Base-by-base conservation (phyloP, 2,113 vertebrate genomes). In the Halichoeres trimaculatus region DNA sequence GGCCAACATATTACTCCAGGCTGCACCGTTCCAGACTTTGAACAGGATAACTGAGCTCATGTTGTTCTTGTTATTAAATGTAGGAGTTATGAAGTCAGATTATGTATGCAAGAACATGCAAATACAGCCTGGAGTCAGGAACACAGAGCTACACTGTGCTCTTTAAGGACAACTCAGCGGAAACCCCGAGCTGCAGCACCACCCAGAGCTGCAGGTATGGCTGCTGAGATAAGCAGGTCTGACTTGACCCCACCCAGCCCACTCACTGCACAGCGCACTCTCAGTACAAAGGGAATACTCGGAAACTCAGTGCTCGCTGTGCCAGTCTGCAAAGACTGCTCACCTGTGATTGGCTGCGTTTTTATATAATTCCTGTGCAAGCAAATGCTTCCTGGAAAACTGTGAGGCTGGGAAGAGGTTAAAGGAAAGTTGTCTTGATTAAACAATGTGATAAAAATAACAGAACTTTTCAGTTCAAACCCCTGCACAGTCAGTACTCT, bases 221-320 rank as follows among this genome's bases (percentile, higher is more conserved):
- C 50, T 23, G 1, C 56, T 19, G 54, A 87, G 90, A 92, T 90
- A 90, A 92, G 85, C 48, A 24, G 30, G n/a, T 48, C 61, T 56
- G 48, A 70, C 54, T 19, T 16, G 55, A 72, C 85, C 67, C 83
- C 91, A 30, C 90, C 88, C 80, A 78, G 52, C 19, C 38, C 16
- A 43, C 19, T 68, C 45, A 45, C 14, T 76, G 53, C 35, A 80
- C 35, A 48, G n/a, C n/a, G n/a, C n/a, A n/a, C n/a, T n/a, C 76
- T 53, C 24, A 51, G 61, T 60, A 53, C 74, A 63, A 43, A 78
- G 54, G 57, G 58, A 81, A 89, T 82, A 63, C 75, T 74, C 45
- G 56, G 78, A 83, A 69, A 76, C 19, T 47, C 59, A 65, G 9
- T 3, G 38, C 45, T 59, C 40, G 65, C 62, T 51, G 11, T 10